Evolutionary conservation across 2,113 vertebrate genomes (phyloP).

Genomic region (Istiophorus platypterus): DNA sequence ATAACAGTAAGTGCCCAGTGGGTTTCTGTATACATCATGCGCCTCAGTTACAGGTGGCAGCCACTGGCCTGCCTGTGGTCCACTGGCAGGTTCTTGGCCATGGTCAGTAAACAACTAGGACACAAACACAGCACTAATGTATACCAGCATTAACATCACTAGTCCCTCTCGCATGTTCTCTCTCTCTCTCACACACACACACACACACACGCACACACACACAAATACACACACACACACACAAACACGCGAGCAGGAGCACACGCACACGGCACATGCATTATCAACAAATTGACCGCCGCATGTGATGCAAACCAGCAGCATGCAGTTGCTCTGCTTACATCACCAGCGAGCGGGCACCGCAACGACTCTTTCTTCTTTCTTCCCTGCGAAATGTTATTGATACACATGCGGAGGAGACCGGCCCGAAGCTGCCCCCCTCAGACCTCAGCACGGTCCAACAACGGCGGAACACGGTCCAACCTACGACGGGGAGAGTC

Average conservation of each 20-base stretch:
- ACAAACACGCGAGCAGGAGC: background rate
- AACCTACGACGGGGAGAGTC: slow-evolving; percentile 49
- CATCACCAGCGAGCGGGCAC: slow-evolving; percentile 76
- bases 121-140: slow-evolving; percentile 52
- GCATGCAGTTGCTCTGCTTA: slow-evolving; percentile 80
- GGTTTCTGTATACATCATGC: slow-evolving; percentile 59
- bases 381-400: slow-evolving; percentile 78
- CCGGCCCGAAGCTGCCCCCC: slow-evolving; percentile 61
- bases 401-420: slow-evolving; percentile 81
- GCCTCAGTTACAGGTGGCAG: slow-evolving; percentile 82
- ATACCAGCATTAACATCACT: slow-evolving; percentile 39
- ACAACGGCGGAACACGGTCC: slow-evolving; percentile 53
- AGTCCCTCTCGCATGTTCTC: slow-evolving; percentile 3
- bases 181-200: background rate
- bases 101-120: slow-evolving; percentile 72
- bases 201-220: background rate
- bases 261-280: slow-evolving; percentile 48
- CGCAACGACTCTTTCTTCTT: slow-evolving; percentile 79
- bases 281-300: slow-evolving; percentile 69
- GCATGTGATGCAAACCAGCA: slow-evolving; percentile 79
- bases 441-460: slow-evolving; percentile 46
- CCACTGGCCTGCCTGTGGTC: slow-evolving; percentile 70
- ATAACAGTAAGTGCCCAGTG: slow-evolving; percentile 50
- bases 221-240: background rate
- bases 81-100: slow-evolving; percentile 60